phyloP scores from a whole-genome alignment of 2,797 vertebrate genomes.

The Sebastiscus tertius region DNA sequence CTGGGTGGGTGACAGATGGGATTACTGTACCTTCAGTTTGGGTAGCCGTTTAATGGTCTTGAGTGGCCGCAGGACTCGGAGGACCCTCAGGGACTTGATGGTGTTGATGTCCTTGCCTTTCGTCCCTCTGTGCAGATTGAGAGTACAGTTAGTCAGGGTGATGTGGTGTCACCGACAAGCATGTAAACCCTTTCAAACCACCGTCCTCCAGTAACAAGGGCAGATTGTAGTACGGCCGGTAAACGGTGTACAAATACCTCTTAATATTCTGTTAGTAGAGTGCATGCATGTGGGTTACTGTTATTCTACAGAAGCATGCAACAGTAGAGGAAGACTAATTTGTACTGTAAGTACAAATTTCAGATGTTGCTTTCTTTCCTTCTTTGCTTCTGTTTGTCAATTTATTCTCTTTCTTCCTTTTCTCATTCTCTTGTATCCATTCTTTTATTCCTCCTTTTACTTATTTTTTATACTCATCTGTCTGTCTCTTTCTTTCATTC shows the following conservation, averaged over 20 bases:
- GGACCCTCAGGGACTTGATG: constrained; percentile 96
- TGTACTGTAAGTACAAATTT: background rate
- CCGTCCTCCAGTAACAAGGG: constrained; percentile 30
- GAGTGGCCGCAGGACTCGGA: constrained; percentile 93
- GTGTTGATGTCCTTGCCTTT: constrained; percentile 99
- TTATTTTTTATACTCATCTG: too few species aligned
- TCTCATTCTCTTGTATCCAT: background rate
- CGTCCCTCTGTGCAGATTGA: constrained; percentile 87
- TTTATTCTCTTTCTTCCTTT: too few species aligned
- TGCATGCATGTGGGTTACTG: constrained; percentile 62
- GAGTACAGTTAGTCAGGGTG: constrained; percentile 46
- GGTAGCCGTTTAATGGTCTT: constrained; percentile 98
- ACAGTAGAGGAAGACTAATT: background rate
- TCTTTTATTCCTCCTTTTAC: background rate
- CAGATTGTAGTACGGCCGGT: constrained; percentile 9
- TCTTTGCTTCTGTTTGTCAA: background rate
- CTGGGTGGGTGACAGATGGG: constrained; percentile 9
- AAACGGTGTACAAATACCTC: constrained; percentile 7
- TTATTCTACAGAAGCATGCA: constrained; percentile 70
- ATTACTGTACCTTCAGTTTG: constrained; percentile 91
- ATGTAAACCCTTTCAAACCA: background rate
- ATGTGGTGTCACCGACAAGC: background rate
- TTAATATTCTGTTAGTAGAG: constrained; percentile 56
- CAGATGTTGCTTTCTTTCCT: background rate
- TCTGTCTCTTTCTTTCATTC: background rate